Conservation (phyloP, 92 coral and sea anemone genomes). For the Heliopora coerulea region DNA sequence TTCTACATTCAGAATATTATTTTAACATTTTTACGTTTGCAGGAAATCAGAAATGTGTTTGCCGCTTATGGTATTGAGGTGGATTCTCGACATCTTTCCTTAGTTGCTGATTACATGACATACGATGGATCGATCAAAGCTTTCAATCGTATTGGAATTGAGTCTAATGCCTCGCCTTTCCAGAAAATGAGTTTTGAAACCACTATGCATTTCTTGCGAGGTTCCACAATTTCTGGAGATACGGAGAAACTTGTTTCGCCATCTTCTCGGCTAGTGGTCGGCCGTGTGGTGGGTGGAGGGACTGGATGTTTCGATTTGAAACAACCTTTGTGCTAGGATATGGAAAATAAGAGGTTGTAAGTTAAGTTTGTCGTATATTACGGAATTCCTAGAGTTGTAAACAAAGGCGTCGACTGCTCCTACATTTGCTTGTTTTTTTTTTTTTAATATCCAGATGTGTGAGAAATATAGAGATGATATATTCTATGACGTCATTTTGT, state of each 20-base stretch:
- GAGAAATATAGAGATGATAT: no score
- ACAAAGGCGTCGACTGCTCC: no score
- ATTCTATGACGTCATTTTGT: no score
- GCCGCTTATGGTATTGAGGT: constrained; percentile 89
- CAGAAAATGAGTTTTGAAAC: constrained; percentile 99
- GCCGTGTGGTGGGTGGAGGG: constrained; percentile 85
- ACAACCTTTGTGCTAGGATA: constrained; percentile 63
- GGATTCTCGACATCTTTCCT: constrained; percentile 84
- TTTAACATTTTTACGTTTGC: neutral
- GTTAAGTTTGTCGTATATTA: no score
- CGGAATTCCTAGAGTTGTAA: no score
- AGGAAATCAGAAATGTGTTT: constrained; percentile 94
- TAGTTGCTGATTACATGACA: constrained; percentile 97
- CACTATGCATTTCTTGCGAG: constrained; percentile 90
- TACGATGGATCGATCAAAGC: constrained; percentile 95
- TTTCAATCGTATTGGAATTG: constrained; percentile 89
- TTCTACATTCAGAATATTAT: no score
- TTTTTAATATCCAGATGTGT: no score
- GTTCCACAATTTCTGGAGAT: constrained; percentile 88
- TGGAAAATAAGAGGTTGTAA: no score
- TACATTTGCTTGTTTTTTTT: no score
- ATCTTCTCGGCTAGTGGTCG: constrained; percentile 92
- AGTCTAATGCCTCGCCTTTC: constrained; percentile 93
- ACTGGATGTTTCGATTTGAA: constrained; percentile 90
- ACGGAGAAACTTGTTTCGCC: constrained; percentile 81